Evolutionary conservation across 2,113 vertebrate genomes (phyloP).

Genomic region (Notarius lentiginosus): DNA sequence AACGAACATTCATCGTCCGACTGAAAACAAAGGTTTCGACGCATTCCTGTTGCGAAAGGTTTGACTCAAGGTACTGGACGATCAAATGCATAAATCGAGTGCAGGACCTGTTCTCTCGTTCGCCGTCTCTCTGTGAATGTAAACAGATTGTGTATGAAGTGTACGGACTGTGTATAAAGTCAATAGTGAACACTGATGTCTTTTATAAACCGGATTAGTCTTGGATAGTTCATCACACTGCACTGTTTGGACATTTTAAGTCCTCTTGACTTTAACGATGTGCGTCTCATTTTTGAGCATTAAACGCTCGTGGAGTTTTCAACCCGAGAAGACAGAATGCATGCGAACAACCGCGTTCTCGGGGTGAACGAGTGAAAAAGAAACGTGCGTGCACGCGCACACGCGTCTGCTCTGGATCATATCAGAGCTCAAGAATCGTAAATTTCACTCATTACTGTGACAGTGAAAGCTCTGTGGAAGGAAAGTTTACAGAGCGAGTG

Average conservation of each 20-base stretch:
- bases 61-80: neutral
- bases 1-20: neutral
- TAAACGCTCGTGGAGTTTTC: conserved; percentile 13
- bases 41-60: neutral
- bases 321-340: conserved; percentile 11
- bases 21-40: neutral
- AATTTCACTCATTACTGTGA: conserved; percentile 65
- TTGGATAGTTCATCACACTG: neutral
- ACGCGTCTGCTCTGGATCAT: conserved; percentile 29
- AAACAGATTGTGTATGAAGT: conserved; percentile 57
- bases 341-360: conserved; percentile 10
- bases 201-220: conserved; percentile 24
- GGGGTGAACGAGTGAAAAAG: neutral
- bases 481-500: conserved; percentile 61
- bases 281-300: conserved; percentile 9
- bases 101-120: neutral
- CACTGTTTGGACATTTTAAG: conserved; percentile 26
- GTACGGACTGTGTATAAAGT: neutral
- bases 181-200: conserved; percentile 3
- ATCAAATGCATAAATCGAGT: neutral
- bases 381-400: neutral
- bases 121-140: conserved; percentile 54
- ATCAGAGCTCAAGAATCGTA: conserved; percentile 53
- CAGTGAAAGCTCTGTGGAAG: conserved; percentile 59
- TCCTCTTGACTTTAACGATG: conserved; percentile 21